A percentile compares a stretch with the other conserved stretches of the same genome.
Evolutionary conservation across 2,797 vertebrate genomes (phyloP).

Genomic region (Muscicapa striata): DNA sequence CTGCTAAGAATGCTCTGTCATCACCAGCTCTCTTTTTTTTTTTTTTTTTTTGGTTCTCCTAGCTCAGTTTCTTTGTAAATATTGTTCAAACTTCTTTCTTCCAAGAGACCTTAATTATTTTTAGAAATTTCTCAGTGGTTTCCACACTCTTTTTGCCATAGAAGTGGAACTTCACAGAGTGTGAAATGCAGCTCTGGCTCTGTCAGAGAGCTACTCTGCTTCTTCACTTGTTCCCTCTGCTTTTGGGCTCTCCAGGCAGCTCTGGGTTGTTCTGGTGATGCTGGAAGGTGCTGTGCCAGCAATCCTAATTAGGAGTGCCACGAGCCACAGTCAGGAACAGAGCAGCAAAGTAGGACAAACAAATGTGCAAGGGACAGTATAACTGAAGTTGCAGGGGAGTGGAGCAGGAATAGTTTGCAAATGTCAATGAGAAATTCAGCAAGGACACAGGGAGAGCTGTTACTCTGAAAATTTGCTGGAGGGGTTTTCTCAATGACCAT

Average conservation of each 20-base stretch:
- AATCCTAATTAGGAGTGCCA: background rate
- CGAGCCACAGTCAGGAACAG: background rate
- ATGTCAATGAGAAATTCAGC: background rate
- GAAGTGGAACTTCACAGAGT: background rate
- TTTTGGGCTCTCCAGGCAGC: background rate
- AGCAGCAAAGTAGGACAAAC: background rate
- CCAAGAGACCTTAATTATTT: background rate
- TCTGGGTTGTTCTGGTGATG: background rate
- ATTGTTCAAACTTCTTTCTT: background rate
- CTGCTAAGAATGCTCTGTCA: background rate
- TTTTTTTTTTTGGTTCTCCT: background rate
- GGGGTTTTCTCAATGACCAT: background rate
- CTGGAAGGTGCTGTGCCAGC: background rate
- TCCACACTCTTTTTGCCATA: background rate
- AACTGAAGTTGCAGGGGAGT: background rate
- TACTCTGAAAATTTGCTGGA: background rate
- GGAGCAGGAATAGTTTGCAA: background rate
- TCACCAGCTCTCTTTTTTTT: background rate
- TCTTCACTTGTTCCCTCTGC: accelerated
- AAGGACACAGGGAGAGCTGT: background rate
- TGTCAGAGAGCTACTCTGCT: background rate
- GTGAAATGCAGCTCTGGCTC: background rate
- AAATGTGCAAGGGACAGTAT: background rate
- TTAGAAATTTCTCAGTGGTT: background rate
- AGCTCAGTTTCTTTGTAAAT: background rate